Conservation (phyloP, 37 sponge, comb jelly and placozoan genomes). For the Agelas oroides region DNA sequence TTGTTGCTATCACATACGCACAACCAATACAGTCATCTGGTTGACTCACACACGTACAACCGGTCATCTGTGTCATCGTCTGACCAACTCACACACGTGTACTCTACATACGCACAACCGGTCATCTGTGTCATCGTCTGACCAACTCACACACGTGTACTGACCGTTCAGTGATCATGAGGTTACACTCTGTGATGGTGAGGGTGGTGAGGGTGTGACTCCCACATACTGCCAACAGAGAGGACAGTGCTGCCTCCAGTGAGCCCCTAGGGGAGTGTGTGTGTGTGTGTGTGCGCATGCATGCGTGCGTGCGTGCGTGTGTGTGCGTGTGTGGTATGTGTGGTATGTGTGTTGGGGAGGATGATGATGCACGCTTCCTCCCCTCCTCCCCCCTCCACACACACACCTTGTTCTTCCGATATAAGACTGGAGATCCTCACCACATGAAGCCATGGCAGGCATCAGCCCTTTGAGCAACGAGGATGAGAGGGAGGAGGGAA, state of each 20-base stretch:
- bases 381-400: too few species aligned
- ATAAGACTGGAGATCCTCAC: conserved; percentile 57
- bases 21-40: too few species aligned
- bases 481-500: too few species aligned
- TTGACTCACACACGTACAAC: too few species aligned
- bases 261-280: conserved; percentile 17
- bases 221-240: conserved; percentile 2
- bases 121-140: too few species aligned
- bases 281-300: not conserved
- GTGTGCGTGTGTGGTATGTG: too few species aligned
- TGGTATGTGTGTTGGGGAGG: too few species aligned
- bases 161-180: conserved; percentile 63
- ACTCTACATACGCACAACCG: too few species aligned
- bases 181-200: conserved; percentile 49
- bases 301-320: too few species aligned
- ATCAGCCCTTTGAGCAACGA: conserved; percentile 62
- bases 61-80: too few species aligned
- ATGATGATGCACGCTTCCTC: not conserved
- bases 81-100: too few species aligned
- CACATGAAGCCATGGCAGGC: conserved; percentile 41
- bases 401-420: conserved; percentile 31
- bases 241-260: conserved; percentile 45
- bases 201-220: conserved; percentile 13
- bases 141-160: not conserved
- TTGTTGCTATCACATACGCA: too few species aligned